phyloP scores from a whole-genome alignment of 2,888 invertebrate species.

The Oxycera nigricornis region DNA sequence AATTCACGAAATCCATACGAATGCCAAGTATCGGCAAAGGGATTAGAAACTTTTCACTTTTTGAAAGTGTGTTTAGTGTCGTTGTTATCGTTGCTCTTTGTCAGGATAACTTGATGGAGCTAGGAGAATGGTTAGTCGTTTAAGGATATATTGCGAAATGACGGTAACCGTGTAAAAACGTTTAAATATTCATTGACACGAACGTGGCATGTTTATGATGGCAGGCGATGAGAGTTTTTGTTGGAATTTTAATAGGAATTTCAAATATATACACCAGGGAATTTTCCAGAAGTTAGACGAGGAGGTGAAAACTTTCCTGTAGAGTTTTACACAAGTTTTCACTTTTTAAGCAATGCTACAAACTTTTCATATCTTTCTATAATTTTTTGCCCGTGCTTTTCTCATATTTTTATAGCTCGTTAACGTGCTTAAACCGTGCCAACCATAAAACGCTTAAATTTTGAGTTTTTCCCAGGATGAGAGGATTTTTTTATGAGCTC shows the following conservation, averaged over 20 bases:
- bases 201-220: neutral
- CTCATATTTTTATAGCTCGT: neutral
- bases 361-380: conserved; percentile 7
- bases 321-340: neutral
- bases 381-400: neutral
- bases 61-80: neutral
- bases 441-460: neutral
- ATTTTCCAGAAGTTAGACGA: neutral
- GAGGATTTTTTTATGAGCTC: too few relatives aligned
- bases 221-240: neutral
- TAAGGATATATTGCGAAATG: neutral
- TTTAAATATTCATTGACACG: conserved; percentile 24
- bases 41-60: conserved; percentile 23
- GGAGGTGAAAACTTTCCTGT: neutral
- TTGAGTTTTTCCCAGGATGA: too few relatives aligned
- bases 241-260: conserved; percentile 20
- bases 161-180: neutral
- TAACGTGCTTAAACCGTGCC: too few relatives aligned
- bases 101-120: neutral
- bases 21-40: neutral
- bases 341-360: neutral
- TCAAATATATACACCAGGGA: too few relatives aligned
- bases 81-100: neutral
- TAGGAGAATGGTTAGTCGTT: neutral
- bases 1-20: conserved; percentile 6